These are phyloP conservation scores for Pterophyllum scalare DNA, from an alignment of 2,113 vertebrate genomes.

Conservation along the genomic window DNA sequence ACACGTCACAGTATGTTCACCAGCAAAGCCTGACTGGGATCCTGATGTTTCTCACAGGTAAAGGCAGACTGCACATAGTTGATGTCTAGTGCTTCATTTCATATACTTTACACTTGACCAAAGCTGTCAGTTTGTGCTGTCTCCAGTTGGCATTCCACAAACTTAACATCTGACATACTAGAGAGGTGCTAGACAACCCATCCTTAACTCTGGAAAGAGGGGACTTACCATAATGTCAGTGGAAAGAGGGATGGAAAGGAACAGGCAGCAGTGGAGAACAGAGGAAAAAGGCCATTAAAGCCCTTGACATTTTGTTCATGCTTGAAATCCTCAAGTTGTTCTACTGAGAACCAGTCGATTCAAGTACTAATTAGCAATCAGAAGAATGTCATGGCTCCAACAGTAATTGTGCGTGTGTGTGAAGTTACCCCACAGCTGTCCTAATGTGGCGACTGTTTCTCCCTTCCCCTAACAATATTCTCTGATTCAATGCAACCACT, in stretches of 20 bases:
- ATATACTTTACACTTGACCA: constrained; percentile 38
- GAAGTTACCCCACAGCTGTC: constrained; percentile 45
- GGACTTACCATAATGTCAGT: constrained; percentile 17
- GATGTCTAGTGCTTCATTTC: constrained; percentile 28
- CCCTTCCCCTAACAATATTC: not conserved
- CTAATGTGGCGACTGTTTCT: constrained; percentile 46
- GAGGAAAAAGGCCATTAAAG: constrained; percentile 65
- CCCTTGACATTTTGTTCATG: constrained; percentile 69
- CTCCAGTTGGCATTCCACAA: constrained; percentile 30
- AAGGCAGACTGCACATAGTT: constrained; percentile 21
- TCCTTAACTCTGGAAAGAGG: not conserved
- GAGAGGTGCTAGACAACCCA: constrained; percentile 36
- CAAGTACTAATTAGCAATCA: constrained; percentile 78
- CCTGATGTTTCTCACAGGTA: constrained; percentile 40
- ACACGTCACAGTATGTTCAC: constrained; percentile 15
- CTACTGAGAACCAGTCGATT: constrained; percentile 73
- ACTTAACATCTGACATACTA: constrained; percentile 30
- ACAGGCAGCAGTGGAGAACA: constrained; percentile 30
- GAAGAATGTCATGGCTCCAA: constrained; percentile 69
- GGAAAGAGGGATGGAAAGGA: constrained; percentile 26
- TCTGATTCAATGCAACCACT: constrained; percentile 39
- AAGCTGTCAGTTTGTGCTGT: constrained; percentile 31
- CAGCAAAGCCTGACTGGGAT: constrained; percentile 17
- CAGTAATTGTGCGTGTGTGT: constrained; percentile 55
- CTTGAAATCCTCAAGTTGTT: constrained; percentile 75